Conservation (phyloP, 1,140 invertebrate species). For the Pachyrhynchus sulphureomaculatus region DNA sequence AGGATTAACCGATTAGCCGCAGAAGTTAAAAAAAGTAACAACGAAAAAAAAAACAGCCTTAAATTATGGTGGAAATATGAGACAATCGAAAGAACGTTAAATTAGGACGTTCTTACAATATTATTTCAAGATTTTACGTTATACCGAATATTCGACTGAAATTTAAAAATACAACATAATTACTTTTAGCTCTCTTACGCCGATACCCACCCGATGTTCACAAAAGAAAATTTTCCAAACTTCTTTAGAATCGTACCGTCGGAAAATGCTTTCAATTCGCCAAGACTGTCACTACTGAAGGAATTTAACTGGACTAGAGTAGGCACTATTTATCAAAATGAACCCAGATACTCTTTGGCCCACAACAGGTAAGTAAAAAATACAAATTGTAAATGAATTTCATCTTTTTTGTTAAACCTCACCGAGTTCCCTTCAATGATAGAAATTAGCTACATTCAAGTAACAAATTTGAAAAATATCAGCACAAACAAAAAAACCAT, state of each 20-base stretch:
- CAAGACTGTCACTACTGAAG: constrained; percentile 81
- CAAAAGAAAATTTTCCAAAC: constrained; percentile 89
- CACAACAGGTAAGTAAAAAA: constrained; percentile 45
- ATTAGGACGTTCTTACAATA: too few relatives aligned
- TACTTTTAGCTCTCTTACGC: constrained; percentile 86
- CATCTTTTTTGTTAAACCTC: neutral
- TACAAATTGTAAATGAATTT: neutral
- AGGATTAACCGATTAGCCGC: too few relatives aligned
- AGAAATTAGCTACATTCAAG: neutral
- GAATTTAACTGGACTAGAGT: constrained; percentile 97
- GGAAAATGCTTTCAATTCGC: constrained; percentile 94
- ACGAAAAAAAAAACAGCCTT: too few relatives aligned
- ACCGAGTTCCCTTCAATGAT: neutral
- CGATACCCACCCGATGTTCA: constrained; percentile 98
- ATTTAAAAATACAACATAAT: too few relatives aligned
- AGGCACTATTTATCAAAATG: constrained; percentile 96
- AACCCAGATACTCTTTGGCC: constrained; percentile 84
- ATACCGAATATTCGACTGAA: too few relatives aligned
- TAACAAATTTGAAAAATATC: too few relatives aligned
- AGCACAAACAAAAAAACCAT: too few relatives aligned
- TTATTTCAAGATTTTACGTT: too few relatives aligned
- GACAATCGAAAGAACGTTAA: too few relatives aligned
- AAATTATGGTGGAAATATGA: too few relatives aligned
- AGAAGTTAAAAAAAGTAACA: too few relatives aligned
- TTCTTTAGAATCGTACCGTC: constrained; percentile 95